These are phyloP conservation scores for Poeciliopsis paucimaculata DNA, from an alignment of 2,797 vertebrate genomes.

Conservation along the genomic window DNA sequence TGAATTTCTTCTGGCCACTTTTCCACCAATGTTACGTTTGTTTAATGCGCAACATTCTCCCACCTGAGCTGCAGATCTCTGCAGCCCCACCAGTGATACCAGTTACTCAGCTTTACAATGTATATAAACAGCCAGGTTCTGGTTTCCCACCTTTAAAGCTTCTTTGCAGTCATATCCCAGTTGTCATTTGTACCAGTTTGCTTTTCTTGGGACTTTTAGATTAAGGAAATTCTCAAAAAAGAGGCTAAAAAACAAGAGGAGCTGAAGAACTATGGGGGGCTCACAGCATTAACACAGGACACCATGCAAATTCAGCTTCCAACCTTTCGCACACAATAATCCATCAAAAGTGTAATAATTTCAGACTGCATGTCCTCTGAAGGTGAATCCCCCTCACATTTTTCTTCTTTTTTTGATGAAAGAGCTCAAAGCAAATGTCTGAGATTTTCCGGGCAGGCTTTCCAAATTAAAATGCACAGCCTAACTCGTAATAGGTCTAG, in stretches of 20 bases:
- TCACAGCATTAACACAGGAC: slow-evolving; percentile 11
- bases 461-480: slow-evolving; percentile 22
- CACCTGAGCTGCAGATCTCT: not conserved
- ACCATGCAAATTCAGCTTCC: slow-evolving; percentile 47
- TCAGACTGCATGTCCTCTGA: slow-evolving; percentile 27
- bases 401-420: not conserved
- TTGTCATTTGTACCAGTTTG: not conserved
- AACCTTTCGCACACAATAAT: slow-evolving; percentile 35
- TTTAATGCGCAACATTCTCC: not conserved
- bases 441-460: not conserved
- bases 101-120: no score
- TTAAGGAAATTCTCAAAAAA: not conserved
- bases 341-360: slow-evolving; percentile 43
- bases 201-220: not conserved
- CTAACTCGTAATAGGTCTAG: not conserved
- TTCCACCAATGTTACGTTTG: not conserved
- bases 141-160: not conserved
- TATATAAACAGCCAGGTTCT: not conserved
- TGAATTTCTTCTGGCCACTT: not conserved
- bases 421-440: slow-evolving; percentile 20
- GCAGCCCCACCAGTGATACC: no score
- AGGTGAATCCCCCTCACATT: slow-evolving; percentile 20
- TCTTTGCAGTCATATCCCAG: not conserved
- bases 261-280: not conserved
- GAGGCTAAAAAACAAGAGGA: not conserved